A percentile compares a stretch with the other conserved stretches of the same genome.
Evolutionary conservation across 30 jellyfish, hydroid and myxozoan species (phyloP).

Genomic region (Chironex yamaguchii): DNA sequence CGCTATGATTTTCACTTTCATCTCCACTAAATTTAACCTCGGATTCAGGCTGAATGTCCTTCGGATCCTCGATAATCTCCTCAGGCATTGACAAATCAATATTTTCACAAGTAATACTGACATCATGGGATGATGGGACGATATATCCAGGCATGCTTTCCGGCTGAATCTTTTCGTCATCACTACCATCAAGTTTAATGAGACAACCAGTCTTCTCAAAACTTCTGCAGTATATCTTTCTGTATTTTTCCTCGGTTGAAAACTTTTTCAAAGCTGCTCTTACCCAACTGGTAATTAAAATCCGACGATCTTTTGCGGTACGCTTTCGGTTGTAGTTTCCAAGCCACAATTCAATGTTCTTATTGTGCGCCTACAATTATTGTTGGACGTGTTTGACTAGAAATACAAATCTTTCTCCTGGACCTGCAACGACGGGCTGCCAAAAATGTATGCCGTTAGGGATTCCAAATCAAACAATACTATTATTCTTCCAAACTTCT

Average conservation of each 20-base stretch:
- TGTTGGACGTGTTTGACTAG: slow-evolving; percentile 2
- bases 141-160: slow-evolving; percentile 37
- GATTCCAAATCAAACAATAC: slow-evolving; percentile 23
- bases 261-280: slow-evolving; percentile 35
- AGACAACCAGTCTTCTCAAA: slow-evolving; percentile 61
- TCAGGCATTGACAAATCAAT: slow-evolving; percentile 20
- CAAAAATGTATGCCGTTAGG: slow-evolving; percentile 36
- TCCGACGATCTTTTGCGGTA: slow-evolving; percentile 55
- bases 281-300: slow-evolving; percentile 63
- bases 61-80: background rate
- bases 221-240: slow-evolving; percentile 4
- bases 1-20: no score
- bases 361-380: slow-evolving; percentile 27
- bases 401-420: slow-evolving; percentile 1
- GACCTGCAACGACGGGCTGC: slow-evolving; percentile 67
- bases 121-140: slow-evolving; percentile 69
- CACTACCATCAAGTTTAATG: slow-evolving; percentile 61
- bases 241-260: slow-evolving; percentile 16
- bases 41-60: background rate
- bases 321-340: slow-evolving; percentile 38
- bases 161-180: slow-evolving; percentile 52
- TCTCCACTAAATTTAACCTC: no score
- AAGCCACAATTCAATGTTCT: slow-evolving; percentile 53
- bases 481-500: background rate
- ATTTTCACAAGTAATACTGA: no score